phyloP scores from a whole-genome alignment of 1,140 invertebrate genomes.

The Andricus grossulariae region DNA sequence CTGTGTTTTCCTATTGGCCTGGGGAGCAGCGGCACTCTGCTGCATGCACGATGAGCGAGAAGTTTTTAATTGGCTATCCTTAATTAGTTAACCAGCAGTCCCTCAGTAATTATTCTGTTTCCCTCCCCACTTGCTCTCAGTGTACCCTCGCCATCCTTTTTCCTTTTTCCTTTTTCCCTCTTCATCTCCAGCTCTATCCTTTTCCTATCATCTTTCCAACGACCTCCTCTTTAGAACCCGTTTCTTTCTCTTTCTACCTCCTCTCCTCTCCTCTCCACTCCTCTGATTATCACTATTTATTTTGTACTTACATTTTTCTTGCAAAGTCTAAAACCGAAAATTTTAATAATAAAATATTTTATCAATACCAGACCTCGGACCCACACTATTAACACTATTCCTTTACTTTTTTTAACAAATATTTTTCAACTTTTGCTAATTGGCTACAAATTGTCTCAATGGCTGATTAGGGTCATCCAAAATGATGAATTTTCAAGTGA shows the following conservation, averaged over 20 bases:
- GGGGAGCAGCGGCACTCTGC: background rate
- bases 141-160: background rate
- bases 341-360: too few species aligned
- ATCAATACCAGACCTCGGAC: too few species aligned
- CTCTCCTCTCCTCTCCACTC: too few species aligned
- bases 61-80: constrained; percentile 31
- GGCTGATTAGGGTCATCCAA: too few species aligned
- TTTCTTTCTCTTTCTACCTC: too few species aligned
- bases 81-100: constrained; percentile 29
- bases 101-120: constrained; percentile 31
- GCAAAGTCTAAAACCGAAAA: too few species aligned
- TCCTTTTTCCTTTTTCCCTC: background rate
- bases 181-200: constrained; percentile 11
- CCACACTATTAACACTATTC: too few species aligned
- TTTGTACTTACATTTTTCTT: background rate
- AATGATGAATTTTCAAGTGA: too few species aligned
- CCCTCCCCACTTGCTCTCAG: background rate
- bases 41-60: constrained; percentile 30
- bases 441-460: too few species aligned
- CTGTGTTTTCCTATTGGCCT: constrained; percentile 26
- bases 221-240: background rate
- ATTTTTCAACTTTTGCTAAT: too few species aligned
- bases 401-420: too few species aligned
- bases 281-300: background rate
- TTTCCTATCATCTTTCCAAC: background rate